These are phyloP conservation scores for Styela plicata DNA, from an alignment of 23 tunicate species.

Conservation along the genomic window DNA sequence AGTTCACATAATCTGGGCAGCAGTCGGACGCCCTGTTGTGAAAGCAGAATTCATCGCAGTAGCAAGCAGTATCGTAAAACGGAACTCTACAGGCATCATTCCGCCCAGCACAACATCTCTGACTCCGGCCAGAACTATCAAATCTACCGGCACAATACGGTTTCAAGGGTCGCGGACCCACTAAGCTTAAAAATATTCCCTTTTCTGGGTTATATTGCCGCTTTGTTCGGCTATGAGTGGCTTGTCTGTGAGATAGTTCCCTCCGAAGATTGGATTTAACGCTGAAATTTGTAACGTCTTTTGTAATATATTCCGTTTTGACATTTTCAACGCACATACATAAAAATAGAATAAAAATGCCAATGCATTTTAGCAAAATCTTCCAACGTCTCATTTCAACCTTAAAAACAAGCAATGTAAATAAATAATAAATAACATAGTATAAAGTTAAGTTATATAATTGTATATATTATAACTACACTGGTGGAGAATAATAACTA, in stretches of 20 bases:
- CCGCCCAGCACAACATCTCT: slow-evolving; percentile 36
- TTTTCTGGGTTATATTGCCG: background rate
- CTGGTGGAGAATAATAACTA: no score
- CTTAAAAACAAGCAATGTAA: no score
- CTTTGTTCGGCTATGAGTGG: background rate
- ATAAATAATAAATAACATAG: no score
- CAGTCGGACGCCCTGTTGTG: slow-evolving; percentile 28
- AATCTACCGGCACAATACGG: slow-evolving; percentile 22
- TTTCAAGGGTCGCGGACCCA: background rate
- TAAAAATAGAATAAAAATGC: background rate
- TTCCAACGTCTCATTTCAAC: background rate
- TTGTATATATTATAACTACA: no score
- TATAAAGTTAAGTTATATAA: no score
- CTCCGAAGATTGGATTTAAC: no score
- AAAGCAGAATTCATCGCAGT: slow-evolving; percentile 47
- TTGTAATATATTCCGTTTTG: no score
- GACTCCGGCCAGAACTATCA: slow-evolving; percentile 16
- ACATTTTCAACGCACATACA: no score
- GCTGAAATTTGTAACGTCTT: no score
- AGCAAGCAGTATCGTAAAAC: slow-evolving; percentile 31
- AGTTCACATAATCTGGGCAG: slow-evolving; percentile 26
- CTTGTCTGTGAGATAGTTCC: no score
- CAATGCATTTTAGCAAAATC: background rate
- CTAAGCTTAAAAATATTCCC: background rate
- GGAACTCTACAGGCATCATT: slow-evolving; percentile 30